These are phyloP conservation scores for Erethizon dorsatum DNA, from an alignment of 2,797 vertebrate species.

Conservation along the genomic window DNA sequence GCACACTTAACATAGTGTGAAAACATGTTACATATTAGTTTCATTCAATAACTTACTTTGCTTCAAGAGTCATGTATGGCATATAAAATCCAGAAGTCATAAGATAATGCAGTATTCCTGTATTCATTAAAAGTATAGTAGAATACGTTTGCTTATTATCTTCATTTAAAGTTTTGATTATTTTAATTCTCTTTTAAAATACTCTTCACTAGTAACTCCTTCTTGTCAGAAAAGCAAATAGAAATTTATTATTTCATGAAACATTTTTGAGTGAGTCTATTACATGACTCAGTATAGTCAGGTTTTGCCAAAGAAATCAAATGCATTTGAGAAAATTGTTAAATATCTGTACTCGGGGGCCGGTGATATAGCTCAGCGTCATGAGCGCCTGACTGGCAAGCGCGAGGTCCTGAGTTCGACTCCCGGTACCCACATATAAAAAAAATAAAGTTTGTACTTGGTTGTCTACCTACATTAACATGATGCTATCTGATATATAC, in stretches of 20 bases:
- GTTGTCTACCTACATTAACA: not conserved
- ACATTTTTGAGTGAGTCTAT: not conserved
- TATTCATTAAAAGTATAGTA: constrained; percentile 5
- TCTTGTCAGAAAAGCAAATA: not conserved
- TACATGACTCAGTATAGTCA: not conserved
- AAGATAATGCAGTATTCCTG: not conserved
- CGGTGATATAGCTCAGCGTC: too few species aligned
- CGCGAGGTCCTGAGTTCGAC: too few species aligned
- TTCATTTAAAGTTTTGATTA: not conserved
- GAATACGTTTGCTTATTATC: not conserved
- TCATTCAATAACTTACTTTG: constrained; percentile 31
- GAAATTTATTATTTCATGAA: constrained; percentile 32
- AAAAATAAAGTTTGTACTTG: not conserved
- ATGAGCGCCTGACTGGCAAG: too few species aligned
- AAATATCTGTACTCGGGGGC: not conserved
- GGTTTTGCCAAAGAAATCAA: constrained; percentile 28
- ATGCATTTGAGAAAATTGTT: not conserved
- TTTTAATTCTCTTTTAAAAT: constrained; percentile 48
- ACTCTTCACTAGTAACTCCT: not conserved
- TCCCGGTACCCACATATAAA: too few species aligned
- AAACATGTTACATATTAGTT: constrained; percentile 21
- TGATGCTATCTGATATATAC: not conserved
- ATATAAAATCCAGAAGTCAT: constrained; percentile 21
- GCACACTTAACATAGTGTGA: not conserved
- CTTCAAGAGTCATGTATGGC: not conserved